Evolutionary conservation across 2,797 vertebrate genomes (phyloP).

Genomic region (Meriones psammophilus): DNA sequence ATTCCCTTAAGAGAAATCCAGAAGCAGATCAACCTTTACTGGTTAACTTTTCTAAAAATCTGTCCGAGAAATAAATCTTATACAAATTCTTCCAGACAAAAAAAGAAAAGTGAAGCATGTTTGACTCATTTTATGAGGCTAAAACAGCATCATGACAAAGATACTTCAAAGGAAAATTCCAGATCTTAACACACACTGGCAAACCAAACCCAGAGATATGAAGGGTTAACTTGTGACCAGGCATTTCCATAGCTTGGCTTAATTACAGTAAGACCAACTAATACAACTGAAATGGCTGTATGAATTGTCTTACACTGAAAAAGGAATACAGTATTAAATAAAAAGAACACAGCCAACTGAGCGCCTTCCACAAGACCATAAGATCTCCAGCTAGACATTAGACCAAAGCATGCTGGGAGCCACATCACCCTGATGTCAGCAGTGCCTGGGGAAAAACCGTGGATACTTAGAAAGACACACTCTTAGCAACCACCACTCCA

Average conservation of each 20-base stretch:
- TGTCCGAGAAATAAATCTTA: not conserved
- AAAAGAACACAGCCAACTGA: conserved; percentile 87
- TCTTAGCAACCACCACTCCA: not conserved
- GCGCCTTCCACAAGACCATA: conserved; percentile 93
- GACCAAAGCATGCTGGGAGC: not conserved
- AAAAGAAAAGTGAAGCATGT: not conserved
- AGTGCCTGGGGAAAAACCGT: not conserved
- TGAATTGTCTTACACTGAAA: not conserved
- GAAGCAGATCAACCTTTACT: not conserved
- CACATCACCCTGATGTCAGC: not conserved
- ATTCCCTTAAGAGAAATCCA: not conserved
- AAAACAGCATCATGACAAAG: not conserved
- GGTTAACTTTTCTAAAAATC: not conserved
- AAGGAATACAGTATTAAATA: not conserved
- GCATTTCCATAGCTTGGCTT: not conserved
- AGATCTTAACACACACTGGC: not conserved
- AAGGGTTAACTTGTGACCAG: not conserved
- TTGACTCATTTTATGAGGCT: not conserved
- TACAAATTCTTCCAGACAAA: not conserved
- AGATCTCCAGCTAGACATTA: conserved; percentile 97
- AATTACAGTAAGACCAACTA: not conserved
- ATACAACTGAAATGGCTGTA: not conserved
- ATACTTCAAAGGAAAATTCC: not conserved
- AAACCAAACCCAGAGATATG: not conserved
- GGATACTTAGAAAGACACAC: not conserved